Conservation (phyloP, 2,888 invertebrate genomes). For the Thymelicus acteon region DNA sequence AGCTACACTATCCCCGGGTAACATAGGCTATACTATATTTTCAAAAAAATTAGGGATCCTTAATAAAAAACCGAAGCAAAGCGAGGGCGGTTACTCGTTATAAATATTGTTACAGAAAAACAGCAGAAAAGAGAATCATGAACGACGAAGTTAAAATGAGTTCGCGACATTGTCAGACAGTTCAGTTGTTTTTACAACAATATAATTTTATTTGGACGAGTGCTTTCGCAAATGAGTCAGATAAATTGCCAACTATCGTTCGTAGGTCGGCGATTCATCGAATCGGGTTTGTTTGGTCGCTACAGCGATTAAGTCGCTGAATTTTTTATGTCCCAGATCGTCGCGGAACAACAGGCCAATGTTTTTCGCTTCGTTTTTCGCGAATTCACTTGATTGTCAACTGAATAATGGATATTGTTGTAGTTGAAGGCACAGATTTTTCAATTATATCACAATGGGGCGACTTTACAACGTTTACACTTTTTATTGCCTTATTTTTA, state of each 20-base stretch:
- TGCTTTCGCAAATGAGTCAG: constrained; percentile 56
- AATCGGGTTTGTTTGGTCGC: constrained; percentile 67
- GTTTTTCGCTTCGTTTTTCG: constrained; percentile 80
- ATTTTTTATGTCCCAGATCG: constrained; percentile 74
- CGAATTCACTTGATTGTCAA: constrained; percentile 78
- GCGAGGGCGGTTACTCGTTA: no score
- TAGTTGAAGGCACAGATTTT: constrained; percentile 74
- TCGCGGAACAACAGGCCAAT: constrained; percentile 70
- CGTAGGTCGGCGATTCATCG: constrained; percentile 62
- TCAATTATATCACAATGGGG: constrained; percentile 79
- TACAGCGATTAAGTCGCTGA: constrained; percentile 74
- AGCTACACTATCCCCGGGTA: no score
- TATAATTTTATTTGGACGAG: constrained; percentile 31
- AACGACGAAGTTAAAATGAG: constrained; percentile 29
- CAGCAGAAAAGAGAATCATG: neutral
- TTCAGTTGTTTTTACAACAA: constrained; percentile 13
- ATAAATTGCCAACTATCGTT: constrained; percentile 61
- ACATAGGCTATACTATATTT: no score
- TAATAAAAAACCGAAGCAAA: no score
- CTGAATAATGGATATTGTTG: constrained; percentile 75
- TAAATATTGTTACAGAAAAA: no score
- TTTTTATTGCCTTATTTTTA: constrained; percentile 11
- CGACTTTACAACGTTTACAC: constrained; percentile 54
- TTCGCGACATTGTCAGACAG: constrained; percentile 22
- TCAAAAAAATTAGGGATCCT: no score